phyloP scores from a whole-genome alignment of 2,797 vertebrate species.

The Hydrophis major region DNA sequence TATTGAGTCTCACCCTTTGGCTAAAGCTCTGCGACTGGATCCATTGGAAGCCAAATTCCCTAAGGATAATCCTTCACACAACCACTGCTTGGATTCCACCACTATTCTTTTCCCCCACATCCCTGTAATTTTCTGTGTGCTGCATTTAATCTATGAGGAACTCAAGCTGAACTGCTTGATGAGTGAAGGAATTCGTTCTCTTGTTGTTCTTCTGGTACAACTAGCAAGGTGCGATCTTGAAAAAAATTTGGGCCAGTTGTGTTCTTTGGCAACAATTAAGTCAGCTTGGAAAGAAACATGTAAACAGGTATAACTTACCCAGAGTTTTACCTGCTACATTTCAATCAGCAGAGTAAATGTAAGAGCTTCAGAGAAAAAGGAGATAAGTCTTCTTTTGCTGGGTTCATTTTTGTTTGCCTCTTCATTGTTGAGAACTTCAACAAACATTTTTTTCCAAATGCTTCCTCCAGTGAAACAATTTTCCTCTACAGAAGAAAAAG shows the following conservation, averaged over 20 bases:
- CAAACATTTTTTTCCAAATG: not conserved
- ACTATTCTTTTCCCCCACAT: conserved; percentile 90
- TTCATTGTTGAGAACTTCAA: not conserved
- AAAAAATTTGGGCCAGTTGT: accelerated
- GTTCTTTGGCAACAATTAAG: not conserved
- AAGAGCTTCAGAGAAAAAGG: not conserved
- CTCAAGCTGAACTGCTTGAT: conserved; percentile 92
- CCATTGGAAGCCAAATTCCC: conserved; percentile 52
- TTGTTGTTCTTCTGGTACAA: conserved; percentile 90
- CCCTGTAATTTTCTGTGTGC: conserved; percentile 90
- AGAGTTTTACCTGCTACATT: not conserved
- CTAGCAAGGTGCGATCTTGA: conserved; percentile 82
- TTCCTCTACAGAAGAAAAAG: not conserved
- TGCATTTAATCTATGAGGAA: conserved; percentile 94
- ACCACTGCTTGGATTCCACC: conserved; percentile 82
- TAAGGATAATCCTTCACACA: conserved; percentile 70
- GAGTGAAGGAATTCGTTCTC: conserved; percentile 82
- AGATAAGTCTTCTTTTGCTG: not conserved
- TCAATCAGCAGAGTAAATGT: not conserved
- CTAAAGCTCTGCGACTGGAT: conserved; percentile 73
- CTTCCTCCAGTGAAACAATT: not conserved
- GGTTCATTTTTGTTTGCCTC: not conserved
- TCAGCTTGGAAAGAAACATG: not conserved
- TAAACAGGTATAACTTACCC: accelerated
- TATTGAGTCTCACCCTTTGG: conserved; percentile 78